These are phyloP conservation scores for Brachionus rotundiformis DNA, from an alignment of 1,140 invertebrate genomes.

Conservation along the genomic window DNA sequence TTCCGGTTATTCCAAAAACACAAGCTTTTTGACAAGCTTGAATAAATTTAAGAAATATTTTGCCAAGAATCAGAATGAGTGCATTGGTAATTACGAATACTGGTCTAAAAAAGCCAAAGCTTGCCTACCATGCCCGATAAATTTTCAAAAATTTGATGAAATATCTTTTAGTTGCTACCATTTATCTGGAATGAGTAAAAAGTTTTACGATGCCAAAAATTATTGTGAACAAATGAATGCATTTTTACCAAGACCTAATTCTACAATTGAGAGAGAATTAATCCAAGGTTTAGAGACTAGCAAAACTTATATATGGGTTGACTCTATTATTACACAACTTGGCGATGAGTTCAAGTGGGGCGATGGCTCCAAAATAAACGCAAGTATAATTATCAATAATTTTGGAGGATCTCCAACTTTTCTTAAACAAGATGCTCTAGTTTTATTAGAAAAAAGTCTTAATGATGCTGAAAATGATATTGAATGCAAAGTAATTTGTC, in stretches of 20 bases:
- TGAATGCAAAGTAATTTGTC: not conserved
- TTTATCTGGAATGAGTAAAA: not conserved
- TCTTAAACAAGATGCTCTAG: not conserved
- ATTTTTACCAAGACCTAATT: not conserved
- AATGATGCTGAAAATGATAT: not conserved
- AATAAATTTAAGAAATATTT: no score
- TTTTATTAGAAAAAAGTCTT: not conserved
- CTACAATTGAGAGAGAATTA: not conserved
- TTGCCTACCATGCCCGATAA: not conserved
- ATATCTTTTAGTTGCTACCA: not conserved
- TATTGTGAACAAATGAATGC: not conserved
- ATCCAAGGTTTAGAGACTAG: not conserved
- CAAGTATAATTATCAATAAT: not conserved
- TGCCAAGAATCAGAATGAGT: no score
- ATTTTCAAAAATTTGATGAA: not conserved
- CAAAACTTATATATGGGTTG: not conserved
- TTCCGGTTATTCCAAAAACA: no score
- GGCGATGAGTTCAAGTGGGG: not conserved
- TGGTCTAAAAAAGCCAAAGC: not conserved
- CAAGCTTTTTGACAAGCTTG: no score
- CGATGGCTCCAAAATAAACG: not conserved
- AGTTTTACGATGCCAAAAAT: not conserved
- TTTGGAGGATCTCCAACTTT: not conserved
- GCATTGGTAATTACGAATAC: not conserved
- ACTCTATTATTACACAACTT: not conserved